Base-by-base conservation (phyloP, 2,113 vertebrate genomes). In the Microtus pennsylvanicus region DNA sequence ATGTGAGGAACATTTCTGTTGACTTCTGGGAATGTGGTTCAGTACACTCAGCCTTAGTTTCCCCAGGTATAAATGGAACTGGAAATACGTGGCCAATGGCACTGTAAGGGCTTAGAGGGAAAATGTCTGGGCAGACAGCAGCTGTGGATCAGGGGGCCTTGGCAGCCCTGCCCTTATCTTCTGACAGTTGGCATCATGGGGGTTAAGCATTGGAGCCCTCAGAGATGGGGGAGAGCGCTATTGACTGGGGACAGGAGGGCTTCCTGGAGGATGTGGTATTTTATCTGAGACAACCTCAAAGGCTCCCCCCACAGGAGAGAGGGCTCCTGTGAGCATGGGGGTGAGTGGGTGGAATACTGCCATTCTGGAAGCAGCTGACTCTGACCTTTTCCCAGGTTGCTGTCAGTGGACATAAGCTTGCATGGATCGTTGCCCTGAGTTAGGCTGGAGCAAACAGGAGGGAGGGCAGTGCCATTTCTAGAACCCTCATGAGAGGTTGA, bases 211-310 rank as follows among this genome's bases (percentile, higher is more conserved):
- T 35, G 28, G 38, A 55, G 35, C 1, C 28, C 22, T 76, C 45
- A 5, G 72, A 90, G 58, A 85, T 74, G 22, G 58, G 19, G 63
- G 70, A 63, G 55, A 92, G 63, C 85, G n/a, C 65, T 90, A 77
- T 72, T 45, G 80, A 33, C 22, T 76, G 58, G 19, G 63, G 70
- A 63, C 55, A 92, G 63, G 92, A 81, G 55, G 87, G 33, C 82
- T 93, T 96, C 83, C 89, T 65, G 92, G 88, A 96, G 83, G 92
- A 90, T 94, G 95, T 90, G 69, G 38, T 12, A 12, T 91, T 93
- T 86, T 69, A 78, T n/a, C 77, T 82, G 52, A 19, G 69, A 26
- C 26, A 13, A n/a, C 50, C n/a, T n/a, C 63, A 17, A 74, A 65
- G 33, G 47, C 7, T 26, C 50, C 19, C 30, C 72, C 13, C 38